Conservation (phyloP, 2,113 vertebrate genomes). For the Oophaga pumilio region DNA sequence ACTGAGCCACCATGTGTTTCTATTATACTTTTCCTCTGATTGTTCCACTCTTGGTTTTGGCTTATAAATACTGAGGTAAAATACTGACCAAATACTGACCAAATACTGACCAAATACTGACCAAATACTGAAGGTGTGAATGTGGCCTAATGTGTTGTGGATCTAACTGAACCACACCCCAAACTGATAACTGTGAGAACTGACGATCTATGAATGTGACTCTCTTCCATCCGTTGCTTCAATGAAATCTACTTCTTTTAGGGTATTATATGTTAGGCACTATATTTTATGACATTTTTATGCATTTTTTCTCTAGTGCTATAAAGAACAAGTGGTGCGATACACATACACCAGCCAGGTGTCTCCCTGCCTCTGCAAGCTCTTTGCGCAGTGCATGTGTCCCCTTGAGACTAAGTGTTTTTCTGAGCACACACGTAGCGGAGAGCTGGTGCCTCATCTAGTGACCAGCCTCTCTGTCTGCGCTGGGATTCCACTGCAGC, state of each 20-base stretch:
- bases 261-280: background rate
- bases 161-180: background rate
- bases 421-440: background rate
- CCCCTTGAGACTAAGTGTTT: conserved; percentile 27
- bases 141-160: background rate
- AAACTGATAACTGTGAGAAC: background rate
- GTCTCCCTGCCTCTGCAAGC: conserved; percentile 64
- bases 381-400: conserved; percentile 42
- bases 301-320: background rate
- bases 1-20: no score
- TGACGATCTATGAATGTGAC: background rate
- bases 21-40: no score
- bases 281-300: background rate
- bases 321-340: conserved; percentile 41
- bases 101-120: no score
- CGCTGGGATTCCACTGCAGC: conserved; percentile 89
- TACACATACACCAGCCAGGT: conserved; percentile 60
- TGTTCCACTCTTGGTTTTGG: no score
- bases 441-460: conserved; percentile 69
- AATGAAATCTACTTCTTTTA: background rate
- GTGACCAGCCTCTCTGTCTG: conserved; percentile 86
- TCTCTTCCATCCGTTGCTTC: background rate
- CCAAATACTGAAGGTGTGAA: no score
- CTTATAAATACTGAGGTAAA: no score
- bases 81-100: no score